Percentiles rank a stretch among this genome's conserved stretches.
phyloP scores from a whole-genome alignment of 2,888 invertebrate species.

The Meteorus colon region DNA sequence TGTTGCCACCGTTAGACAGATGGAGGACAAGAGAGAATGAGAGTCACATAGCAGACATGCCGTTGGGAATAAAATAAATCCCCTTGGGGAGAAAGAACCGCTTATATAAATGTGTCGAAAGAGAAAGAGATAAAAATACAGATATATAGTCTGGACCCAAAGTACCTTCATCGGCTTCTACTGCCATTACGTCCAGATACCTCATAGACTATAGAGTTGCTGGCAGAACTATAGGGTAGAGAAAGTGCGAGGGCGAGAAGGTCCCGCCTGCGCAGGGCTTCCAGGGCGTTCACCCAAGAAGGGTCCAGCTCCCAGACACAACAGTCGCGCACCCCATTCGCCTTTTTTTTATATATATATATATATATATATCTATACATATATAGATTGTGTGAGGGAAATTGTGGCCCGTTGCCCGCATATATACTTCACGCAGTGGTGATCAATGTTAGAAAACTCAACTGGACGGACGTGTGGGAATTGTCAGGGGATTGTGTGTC shows the following conservation, averaged over 20 bases:
- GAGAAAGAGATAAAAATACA: conserved; percentile 18
- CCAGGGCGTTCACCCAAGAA: conserved; percentile 68
- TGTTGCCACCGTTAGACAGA: conserved; percentile 52
- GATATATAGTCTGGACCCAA: conserved; percentile 24
- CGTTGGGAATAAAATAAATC: conserved; percentile 62
- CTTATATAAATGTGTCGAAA: conserved; percentile 17
- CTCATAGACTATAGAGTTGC: conserved; percentile 31
- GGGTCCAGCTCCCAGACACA: conserved; percentile 67
- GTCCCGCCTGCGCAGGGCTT: conserved; percentile 65
- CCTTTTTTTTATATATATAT: neutral
- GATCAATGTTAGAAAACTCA: conserved; percentile 30
- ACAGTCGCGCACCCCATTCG: conserved; percentile 62
- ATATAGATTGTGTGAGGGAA: conserved; percentile 35
- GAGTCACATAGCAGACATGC: conserved; percentile 61
- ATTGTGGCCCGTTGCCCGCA: conserved; percentile 36
- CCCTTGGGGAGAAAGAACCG: conserved; percentile 47
- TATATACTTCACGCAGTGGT: conserved; percentile 40
- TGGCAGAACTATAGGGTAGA: conserved; percentile 30
- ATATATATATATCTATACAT: conserved; percentile 30
- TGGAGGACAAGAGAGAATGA: conserved; percentile 25
- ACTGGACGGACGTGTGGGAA: conserved; percentile 30
- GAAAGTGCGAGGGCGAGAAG: conserved; percentile 36
- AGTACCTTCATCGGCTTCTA: conserved; percentile 14
- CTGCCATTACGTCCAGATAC: conserved; percentile 29
- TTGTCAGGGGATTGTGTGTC: conserved; percentile 40